Percentiles rank a stretch among this genome's conserved stretches.
Evolutionary conservation across 2,797 vertebrate genomes (phyloP).

Genomic region (Cetoscarus ocellatus): DNA sequence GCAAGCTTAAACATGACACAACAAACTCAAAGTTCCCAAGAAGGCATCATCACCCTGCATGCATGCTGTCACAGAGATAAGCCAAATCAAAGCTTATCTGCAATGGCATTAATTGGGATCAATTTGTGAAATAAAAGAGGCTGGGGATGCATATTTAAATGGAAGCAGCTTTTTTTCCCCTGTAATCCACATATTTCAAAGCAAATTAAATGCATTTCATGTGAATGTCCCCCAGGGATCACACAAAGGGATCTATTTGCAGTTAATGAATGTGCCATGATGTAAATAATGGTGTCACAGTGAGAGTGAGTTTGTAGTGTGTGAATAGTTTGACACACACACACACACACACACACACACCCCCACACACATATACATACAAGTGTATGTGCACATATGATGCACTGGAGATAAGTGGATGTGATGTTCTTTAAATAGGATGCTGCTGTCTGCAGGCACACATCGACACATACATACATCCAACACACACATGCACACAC

Average conservation of each 20-base stretch:
- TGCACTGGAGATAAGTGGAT: conserved; percentile 37
- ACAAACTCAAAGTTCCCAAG: conserved; percentile 35
- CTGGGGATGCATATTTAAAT: conserved; percentile 67
- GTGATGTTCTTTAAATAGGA: conserved; percentile 49
- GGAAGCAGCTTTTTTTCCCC: conserved; percentile 54
- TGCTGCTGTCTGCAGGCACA: conserved; percentile 40
- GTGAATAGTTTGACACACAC: neutral
- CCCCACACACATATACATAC: no score
- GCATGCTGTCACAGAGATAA: conserved; percentile 68
- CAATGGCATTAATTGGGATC: conserved; percentile 73
- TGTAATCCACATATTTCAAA: conserved; percentile 68
- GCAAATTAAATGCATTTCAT: conserved; percentile 53
- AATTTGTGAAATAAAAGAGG: conserved; percentile 71
- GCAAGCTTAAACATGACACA: conserved; percentile 9
- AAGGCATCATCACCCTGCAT: conserved; percentile 59
- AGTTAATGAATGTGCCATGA: conserved; percentile 36
- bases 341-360: no score
- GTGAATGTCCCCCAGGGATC: conserved; percentile 24
- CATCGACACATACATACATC: conserved; percentile 34
- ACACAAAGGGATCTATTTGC: conserved; percentile 41
- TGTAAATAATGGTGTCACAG: conserved; percentile 53
- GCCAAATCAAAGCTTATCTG: conserved; percentile 66
- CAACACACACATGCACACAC: neutral
- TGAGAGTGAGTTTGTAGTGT: conserved; percentile 20
- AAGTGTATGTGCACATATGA: neutral